These are phyloP conservation scores for Karalla daura DNA, from an alignment of 2,797 vertebrate genomes.

Conservation along the genomic window DNA sequence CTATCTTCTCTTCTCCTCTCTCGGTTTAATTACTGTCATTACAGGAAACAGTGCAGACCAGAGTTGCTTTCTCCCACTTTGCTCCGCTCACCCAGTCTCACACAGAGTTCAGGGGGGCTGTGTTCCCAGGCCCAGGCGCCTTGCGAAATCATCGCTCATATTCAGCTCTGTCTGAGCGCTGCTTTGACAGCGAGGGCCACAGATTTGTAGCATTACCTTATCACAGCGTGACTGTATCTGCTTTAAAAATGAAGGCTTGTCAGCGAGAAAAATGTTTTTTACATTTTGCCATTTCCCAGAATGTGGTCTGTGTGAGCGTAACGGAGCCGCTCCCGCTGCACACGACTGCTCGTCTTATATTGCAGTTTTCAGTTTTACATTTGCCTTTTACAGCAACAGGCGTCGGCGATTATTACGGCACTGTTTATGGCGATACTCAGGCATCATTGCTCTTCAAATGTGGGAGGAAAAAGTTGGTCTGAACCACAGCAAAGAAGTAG, in stretches of 20 bases:
- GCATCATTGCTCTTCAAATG: no score
- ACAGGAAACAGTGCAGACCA: slow-evolving; percentile 60
- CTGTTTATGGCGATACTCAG: not conserved
- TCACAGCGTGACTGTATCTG: slow-evolving; percentile 47
- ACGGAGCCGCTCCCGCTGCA: not conserved
- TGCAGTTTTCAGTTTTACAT: not conserved
- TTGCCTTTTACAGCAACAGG: not conserved
- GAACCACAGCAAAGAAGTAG: no score
- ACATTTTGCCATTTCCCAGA: slow-evolving; percentile 55
- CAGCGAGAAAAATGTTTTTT: slow-evolving; percentile 55
- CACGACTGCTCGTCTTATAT: not conserved
- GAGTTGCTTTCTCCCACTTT: slow-evolving; percentile 51
- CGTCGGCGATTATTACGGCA: not conserved
- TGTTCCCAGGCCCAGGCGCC: slow-evolving; percentile 47
- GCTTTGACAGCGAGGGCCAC: slow-evolving; percentile 40
- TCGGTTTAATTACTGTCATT: slow-evolving; percentile 76
- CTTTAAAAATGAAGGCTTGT: slow-evolving; percentile 49
- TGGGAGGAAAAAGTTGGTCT: no score
- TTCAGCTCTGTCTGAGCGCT: slow-evolving; percentile 37
- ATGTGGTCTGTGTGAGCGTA: not conserved
- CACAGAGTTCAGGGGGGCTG: slow-evolving; percentile 33
- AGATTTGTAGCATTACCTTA: slow-evolving; percentile 54
- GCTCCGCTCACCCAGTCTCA: slow-evolving; percentile 33
- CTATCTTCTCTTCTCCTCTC: slow-evolving; percentile 60
- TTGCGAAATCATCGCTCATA: slow-evolving; percentile 48